Conservation (phyloP, 2,797 vertebrate genomes). For the Trichosurus vulpecula region DNA sequence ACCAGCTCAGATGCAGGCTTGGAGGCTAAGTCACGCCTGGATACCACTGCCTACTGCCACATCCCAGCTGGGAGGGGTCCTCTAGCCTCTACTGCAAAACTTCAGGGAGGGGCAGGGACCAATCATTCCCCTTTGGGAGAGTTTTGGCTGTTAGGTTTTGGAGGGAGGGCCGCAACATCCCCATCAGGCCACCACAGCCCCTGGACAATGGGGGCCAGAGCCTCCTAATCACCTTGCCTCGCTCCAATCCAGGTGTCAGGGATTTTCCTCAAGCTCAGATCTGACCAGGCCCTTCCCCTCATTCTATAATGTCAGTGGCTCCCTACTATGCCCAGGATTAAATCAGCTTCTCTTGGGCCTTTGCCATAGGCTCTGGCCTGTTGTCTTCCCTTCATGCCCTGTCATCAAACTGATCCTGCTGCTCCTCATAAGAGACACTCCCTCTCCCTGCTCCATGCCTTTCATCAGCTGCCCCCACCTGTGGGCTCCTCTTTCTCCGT, state of each 20-base stretch:
- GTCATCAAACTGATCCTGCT: constrained; percentile 31
- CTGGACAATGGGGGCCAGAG: not conserved
- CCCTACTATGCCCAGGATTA: not conserved
- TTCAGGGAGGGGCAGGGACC: not conserved
- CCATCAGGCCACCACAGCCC: not conserved
- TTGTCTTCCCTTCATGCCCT: not conserved
- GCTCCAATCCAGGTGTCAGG: not conserved
- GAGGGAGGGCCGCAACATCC: too few species aligned
- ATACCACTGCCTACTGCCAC: not conserved
- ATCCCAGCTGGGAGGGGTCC: not conserved
- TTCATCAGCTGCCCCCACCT: too few species aligned
- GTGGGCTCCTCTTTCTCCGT: too few species aligned
- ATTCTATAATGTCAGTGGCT: not conserved
- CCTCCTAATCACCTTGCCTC: not conserved
- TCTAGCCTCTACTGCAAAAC: not conserved
- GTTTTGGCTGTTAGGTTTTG: not conserved
- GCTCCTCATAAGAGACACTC: not conserved
- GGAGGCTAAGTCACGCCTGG: not conserved
- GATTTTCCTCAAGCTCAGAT: not conserved
- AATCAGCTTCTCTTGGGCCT: too few species aligned
- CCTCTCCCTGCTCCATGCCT: too few species aligned
- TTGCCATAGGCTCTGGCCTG: too few species aligned
- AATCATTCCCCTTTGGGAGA: not conserved
- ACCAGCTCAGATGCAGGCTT: not conserved
- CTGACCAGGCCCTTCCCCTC: not conserved